Evolutionary conservation across 2,888 invertebrate species (phyloP), one percentile per base, ranked within the genome.

Genomic region (Prosopocoilus inquinatus): DNA sequence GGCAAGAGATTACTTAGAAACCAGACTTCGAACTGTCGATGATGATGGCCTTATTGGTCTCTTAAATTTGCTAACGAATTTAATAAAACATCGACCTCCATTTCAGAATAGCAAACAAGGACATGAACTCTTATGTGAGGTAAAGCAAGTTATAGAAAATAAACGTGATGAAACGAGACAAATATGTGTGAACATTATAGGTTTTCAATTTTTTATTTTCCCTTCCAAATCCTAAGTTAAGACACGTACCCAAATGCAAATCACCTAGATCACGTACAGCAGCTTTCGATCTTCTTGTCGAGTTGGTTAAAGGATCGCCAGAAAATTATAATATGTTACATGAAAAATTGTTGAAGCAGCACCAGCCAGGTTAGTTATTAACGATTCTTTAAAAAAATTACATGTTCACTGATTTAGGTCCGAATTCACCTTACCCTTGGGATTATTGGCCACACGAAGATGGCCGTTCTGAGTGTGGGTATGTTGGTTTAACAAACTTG

Each of bases 361-460:
- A 96, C 72, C 88, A 89, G 64, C 91, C 92, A 12, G 84, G 85
- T 85, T 67, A 70, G 69, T 51, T 43, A 28, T 33, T n/a, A 28
- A 28, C 7, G 7, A 3, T 28, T 28, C 20, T 28, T 28, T 11
- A 38, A 12, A 7, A 11, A 38, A 12, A 13, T 38, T 38, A 38
- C 11, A 1, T 11, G 49, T 32, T 49, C 15, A 15, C 50, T 35
- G 52, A 60, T 61, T 13, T 69, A 82, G 87, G 89, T 4, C 87
- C 90, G 0, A 88, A 90, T 70, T 86, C 89, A 1, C 88, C 91
- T 0, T 96, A 95, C 78, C 92, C 94, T 0, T 96, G 96, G 96
- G 96, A 96, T 77, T 96, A 96, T 78, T 96, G 96, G 96, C 96
- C 96, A 2, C 91, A 94, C 58, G 96, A 96, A 71, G 96, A 96